Conservation (phyloP, 2,888 invertebrate species). For the Caenorhabditis doughertyi region DNA sequence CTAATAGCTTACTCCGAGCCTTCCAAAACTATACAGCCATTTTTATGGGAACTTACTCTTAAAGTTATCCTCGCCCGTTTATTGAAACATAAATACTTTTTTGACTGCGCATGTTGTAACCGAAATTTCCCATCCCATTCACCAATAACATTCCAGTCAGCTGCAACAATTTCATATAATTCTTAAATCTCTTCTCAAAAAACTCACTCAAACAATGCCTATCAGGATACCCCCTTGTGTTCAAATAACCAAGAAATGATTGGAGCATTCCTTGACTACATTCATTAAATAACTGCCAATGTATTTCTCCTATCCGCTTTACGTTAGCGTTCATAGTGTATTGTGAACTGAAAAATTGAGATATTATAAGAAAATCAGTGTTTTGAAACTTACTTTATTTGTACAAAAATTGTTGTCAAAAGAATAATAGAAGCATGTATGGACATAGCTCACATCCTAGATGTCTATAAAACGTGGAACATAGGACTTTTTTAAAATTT, state of each 20-base stretch:
- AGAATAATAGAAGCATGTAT: slow-evolving; percentile 10
- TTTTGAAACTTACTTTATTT: background rate
- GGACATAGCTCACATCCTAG: slow-evolving; percentile 56
- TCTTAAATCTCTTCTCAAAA: background rate
- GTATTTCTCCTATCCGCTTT: slow-evolving; percentile 39
- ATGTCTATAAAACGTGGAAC: background rate
- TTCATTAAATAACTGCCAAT: slow-evolving; percentile 69
- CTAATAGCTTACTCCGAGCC: too few relatives aligned
- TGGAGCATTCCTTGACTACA: slow-evolving; percentile 69
- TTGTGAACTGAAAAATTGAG: slow-evolving; percentile 33
- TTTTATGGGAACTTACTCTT: slow-evolving; percentile 22
- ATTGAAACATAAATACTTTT: slow-evolving; percentile 68
- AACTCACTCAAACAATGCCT: slow-evolving; percentile 65
- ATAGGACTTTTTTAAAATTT: too few relatives aligned
- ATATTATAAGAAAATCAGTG: too few relatives aligned
- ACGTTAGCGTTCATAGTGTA: slow-evolving; percentile 31
- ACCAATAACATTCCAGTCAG: slow-evolving; percentile 64
- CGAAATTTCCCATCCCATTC: slow-evolving; percentile 62
- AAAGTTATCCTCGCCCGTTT: slow-evolving; percentile 55
- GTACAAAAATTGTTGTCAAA: background rate
- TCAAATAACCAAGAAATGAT: slow-evolving; percentile 59
- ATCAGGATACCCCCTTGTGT: slow-evolving; percentile 60
- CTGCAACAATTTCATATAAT: slow-evolving; percentile 58
- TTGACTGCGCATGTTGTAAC: slow-evolving; percentile 66
- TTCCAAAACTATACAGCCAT: too few relatives aligned